Evolutionary conservation across 64 coral and sea anemone species (phyloP), one percentile per base, ranked within the genome.

Genomic region (Pachyseris speciosa): DNA sequence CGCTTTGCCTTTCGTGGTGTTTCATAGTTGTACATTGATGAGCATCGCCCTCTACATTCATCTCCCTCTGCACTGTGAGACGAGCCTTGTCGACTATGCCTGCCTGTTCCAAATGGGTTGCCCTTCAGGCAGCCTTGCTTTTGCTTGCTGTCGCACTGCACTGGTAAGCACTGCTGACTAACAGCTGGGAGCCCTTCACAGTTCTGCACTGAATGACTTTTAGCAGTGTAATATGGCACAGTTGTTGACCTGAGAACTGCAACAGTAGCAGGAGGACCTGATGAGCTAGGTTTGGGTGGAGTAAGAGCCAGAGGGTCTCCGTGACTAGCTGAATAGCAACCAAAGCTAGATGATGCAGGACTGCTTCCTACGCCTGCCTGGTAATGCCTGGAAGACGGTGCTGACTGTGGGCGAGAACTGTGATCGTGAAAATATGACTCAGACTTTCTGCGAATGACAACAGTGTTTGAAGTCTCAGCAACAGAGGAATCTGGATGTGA

Each of bases 151-250:
- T 67, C 43, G 38, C 94, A 93, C 22, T 84, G 67, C 13, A 97
- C 86, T 28, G 95, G 78, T 5, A 84, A 75, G 57, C 95, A 97
- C 37, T 97, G 91, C 43, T 97, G 95, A 50, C 63, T 97, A n/a
- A 86, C 91, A 20, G 87, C 78, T 24, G 86, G 30, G 9, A 75
- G 20, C 9, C 65, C 73, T 50, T 27, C 83, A 37, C 68, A 93
- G 22, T 58, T 91, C 24, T 87, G 95, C 2, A 97, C 75, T 38
- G 84, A 75, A 65, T 90, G 86, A 49, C 95, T 97, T 26, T 86
- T 96, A n/a, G 95, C 95, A 47, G 95, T 97, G 42, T 97, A 97
- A 42, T 74, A 93, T 71, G 95, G 91, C 25, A 97, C 91, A 55
- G 72, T 78, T 17, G 86, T 61, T 27, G 95, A 93, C 31, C 88